Percentiles rank a stretch among this genome's conserved stretches.
phyloP scores from a whole-genome alignment of 2,888 invertebrate species.

The Anorthoa munda region DNA sequence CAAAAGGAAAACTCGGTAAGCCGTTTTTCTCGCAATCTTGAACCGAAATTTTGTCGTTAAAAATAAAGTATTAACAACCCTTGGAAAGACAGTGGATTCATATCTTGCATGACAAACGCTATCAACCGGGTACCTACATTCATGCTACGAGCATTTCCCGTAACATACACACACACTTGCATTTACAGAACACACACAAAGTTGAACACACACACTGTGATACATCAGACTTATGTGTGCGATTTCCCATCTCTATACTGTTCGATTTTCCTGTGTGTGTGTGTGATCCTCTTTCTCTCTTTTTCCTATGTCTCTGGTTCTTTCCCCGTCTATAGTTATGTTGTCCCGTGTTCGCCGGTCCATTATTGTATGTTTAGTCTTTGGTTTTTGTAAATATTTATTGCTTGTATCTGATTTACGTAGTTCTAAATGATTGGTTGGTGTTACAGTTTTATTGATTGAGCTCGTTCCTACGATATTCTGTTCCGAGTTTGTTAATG shows the following conservation, averaged over 20 bases:
- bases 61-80: conserved; percentile 66
- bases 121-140: conserved; percentile 61
- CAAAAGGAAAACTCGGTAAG: conserved; percentile 35
- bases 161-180: conserved; percentile 65
- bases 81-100: conserved; percentile 78
- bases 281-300: conserved; percentile 67
- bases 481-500: conserved; percentile 27
- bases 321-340: conserved; percentile 71
- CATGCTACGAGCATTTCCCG: conserved; percentile 70
- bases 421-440: conserved; percentile 61
- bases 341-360: conserved; percentile 77
- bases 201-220: conserved; percentile 37
- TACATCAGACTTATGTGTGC: conserved; percentile 58
- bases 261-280: conserved; percentile 61
- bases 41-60: conserved; percentile 60
- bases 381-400: conserved; percentile 77
- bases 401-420: conserved; percentile 67
- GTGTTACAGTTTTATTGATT: conserved; percentile 60
- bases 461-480: conserved; percentile 17
- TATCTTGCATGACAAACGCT: conserved; percentile 73
- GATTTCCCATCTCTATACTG: conserved; percentile 66
- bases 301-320: conserved; percentile 67
- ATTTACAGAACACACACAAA: conserved; percentile 40
- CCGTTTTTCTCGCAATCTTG: conserved; percentile 42
- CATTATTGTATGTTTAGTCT: conserved; percentile 83